Evolutionary conservation across 2,888 invertebrate species (phyloP).

Genomic region (Odontothrips loti): DNA sequence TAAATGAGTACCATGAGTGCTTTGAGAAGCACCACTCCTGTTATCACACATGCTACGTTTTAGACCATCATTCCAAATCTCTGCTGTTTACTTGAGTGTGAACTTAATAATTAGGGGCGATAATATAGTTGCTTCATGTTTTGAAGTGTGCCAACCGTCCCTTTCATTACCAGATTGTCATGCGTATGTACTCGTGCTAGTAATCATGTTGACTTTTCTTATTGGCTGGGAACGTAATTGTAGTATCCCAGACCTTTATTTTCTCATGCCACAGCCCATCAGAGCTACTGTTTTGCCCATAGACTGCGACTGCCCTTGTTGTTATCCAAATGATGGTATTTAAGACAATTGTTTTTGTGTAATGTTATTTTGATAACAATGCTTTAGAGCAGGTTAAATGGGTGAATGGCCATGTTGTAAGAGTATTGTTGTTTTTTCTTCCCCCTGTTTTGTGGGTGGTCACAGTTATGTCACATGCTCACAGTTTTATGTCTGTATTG

Average conservation of each 20-base stretch:
- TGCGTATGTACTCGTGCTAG: background rate
- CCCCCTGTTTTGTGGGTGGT: background rate
- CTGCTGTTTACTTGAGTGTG: background rate
- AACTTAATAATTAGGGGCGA: background rate
- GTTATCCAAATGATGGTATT: background rate
- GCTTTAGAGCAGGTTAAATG: background rate
- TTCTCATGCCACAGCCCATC: background rate
- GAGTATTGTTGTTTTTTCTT: background rate
- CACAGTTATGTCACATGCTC: constrained; percentile 20
- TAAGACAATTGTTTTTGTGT: background rate
- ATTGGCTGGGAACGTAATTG: background rate
- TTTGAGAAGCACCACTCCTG: background rate
- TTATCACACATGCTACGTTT: constrained; percentile 5
- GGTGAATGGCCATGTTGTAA: background rate
- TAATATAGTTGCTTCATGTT: background rate
- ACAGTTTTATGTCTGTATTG: constrained; percentile 12
- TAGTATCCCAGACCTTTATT: background rate
- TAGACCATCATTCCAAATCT: constrained; percentile 1
- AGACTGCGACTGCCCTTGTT: constrained; percentile 1
- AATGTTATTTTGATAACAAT: constrained; percentile 8
- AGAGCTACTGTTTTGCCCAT: background rate
- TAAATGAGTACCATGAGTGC: background rate
- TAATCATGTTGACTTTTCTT: background rate
- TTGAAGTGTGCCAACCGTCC: constrained; percentile 22
- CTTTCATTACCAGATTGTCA: background rate